Percentiles rank a stretch among this genome's conserved stretches.
These are phyloP conservation scores for Drosophila aldrichi DNA, from an alignment of 2,888 invertebrate species.

Conservation along the genomic window DNA sequence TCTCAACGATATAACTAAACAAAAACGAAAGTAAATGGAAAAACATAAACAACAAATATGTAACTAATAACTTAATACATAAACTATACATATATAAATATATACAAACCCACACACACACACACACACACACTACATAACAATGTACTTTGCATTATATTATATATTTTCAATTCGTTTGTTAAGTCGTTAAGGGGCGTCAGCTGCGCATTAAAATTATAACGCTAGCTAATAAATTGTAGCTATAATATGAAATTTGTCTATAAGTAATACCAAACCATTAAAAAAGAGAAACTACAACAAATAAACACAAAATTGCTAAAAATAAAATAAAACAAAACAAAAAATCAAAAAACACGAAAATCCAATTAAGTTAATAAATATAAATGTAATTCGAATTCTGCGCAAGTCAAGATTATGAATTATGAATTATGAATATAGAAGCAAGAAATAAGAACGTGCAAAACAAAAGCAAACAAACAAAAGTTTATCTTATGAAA, in stretches of 20 bases:
- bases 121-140: conserved; percentile 28
- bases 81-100: conserved; percentile 21
- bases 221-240: conserved; percentile 80
- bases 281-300: conserved; percentile 46
- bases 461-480: conserved; percentile 22
- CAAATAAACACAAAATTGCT: conserved; percentile 31
- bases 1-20: conserved; percentile 23
- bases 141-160: conserved; percentile 55
- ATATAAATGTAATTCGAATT: conserved; percentile 46
- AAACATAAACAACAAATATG: conserved; percentile 11
- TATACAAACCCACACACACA: conserved; percentile 3
- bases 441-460: conserved; percentile 33
- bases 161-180: conserved; percentile 53
- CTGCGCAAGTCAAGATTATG: conserved; percentile 56
- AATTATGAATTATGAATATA: conserved; percentile 21
- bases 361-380: conserved; percentile 10
- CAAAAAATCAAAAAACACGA: neutral
- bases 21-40: neutral
- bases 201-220: conserved; percentile 64
- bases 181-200: conserved; percentile 58
- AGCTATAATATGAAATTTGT: conserved; percentile 80
- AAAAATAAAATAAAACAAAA: conserved; percentile 16
- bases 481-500: conserved; percentile 69
- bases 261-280: conserved; percentile 79
- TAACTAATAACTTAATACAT: conserved; percentile 47